Conservation (phyloP, 2,113 vertebrate species). For the Synchiropus splendidus region DNA sequence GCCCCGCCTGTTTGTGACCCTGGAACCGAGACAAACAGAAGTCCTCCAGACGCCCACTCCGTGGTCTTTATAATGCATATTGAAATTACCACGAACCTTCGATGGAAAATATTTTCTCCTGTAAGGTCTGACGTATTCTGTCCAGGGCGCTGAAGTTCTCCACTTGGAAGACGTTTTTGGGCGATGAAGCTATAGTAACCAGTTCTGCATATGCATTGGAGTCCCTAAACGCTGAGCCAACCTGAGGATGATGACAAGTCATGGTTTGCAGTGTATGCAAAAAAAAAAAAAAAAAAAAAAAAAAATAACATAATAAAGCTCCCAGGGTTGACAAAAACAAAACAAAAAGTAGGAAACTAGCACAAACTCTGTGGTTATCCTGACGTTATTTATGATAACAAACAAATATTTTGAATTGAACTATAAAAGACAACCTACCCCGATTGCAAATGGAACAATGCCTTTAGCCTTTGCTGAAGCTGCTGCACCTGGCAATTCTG, state of each 20-base stretch:
- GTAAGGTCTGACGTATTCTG: slow-evolving; percentile 61
- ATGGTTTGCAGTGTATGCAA: too few species aligned
- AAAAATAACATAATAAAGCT: too few species aligned
- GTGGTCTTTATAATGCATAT: too few species aligned
- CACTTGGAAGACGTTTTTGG: slow-evolving; percentile 64
- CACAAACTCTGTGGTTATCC: too few species aligned
- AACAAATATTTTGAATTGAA: too few species aligned
- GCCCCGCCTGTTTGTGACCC: slow-evolving; percentile 51
- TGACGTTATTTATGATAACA: too few species aligned
- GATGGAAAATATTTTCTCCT: slow-evolving; percentile 76
- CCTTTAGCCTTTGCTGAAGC: not conserved
- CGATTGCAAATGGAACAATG: slow-evolving; percentile 56
- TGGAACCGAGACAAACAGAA: slow-evolving; percentile 18
- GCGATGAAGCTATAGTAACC: slow-evolving; percentile 59
- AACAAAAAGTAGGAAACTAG: too few species aligned
- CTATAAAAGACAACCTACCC: too few species aligned
- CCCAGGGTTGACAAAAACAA: too few species aligned
- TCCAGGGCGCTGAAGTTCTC: slow-evolving; percentile 63
- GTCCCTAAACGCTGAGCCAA: slow-evolving; percentile 36
- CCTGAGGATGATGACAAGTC: slow-evolving; percentile 30
- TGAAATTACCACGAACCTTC: slow-evolving; percentile 63
- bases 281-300: too few species aligned
- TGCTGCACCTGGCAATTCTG: fast-evolving
- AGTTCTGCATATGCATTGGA: fast-evolving
- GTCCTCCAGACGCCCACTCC: not conserved